These are phyloP conservation scores for Misgurnus anguillicaudatus DNA, from an alignment of 2,113 vertebrate species.

Conservation along the genomic window DNA sequence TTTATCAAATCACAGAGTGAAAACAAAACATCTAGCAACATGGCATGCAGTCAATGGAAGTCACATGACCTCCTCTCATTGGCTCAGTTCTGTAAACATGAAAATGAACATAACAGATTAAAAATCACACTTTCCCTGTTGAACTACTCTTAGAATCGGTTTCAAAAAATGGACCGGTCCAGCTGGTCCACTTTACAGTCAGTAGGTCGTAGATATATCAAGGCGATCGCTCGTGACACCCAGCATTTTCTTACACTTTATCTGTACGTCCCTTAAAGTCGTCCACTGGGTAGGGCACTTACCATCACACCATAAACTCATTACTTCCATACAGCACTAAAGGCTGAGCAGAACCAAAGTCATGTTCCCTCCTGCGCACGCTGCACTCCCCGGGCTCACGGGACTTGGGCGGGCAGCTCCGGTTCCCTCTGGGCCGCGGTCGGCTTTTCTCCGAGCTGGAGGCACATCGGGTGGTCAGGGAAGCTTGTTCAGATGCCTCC, in stretches of 20 bases:
- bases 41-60: slow-evolving; percentile 48
- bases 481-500: slow-evolving; percentile 47
- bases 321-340: slow-evolving; percentile 88
- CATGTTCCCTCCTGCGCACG: slow-evolving; percentile 75
- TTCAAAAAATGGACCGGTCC: slow-evolving; percentile 44
- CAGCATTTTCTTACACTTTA: background rate
- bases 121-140: slow-evolving; percentile 38
- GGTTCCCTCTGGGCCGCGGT: slow-evolving; percentile 83
- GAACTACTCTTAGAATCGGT: background rate
- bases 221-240: background rate
- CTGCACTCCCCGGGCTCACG: slow-evolving; percentile 61
- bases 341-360: slow-evolving; percentile 78
- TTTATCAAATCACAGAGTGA: slow-evolving; percentile 50
- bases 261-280: too few species aligned
- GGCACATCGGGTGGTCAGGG: slow-evolving; percentile 42
- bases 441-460: slow-evolving; percentile 71
- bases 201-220: slow-evolving; percentile 26
- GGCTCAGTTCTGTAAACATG: slow-evolving; percentile 58
- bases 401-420: slow-evolving; percentile 84
- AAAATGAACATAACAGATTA: slow-evolving; percentile 28
- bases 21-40: slow-evolving; percentile 44
- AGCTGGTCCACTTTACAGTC: slow-evolving; percentile 53
- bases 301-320: slow-evolving; percentile 92
- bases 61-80: slow-evolving; percentile 46
- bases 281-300: too few species aligned